Base-by-base conservation (phyloP, 2,888 invertebrate genomes). In the Eutolmus rufibarbis region DNA sequence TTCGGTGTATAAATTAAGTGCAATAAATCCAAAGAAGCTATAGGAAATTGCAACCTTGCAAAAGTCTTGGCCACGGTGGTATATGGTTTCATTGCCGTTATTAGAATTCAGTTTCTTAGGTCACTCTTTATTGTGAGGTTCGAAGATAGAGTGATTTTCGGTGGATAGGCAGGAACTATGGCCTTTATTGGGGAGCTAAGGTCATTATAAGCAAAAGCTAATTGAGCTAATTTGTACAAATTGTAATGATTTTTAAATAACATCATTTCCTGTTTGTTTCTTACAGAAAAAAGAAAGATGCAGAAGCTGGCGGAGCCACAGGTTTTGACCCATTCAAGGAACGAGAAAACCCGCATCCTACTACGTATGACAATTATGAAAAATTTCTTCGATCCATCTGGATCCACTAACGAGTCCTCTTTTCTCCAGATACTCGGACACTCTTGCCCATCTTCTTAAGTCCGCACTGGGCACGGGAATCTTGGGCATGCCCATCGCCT, bases 391-490 rank as follows among this genome's bases (percentile, higher is more conserved):
- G 14, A 2, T 66, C 8, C 40, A 37, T 81, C 28, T 66, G 74
- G 31, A 19, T 79, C 51, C 66, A 66, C 66, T 66, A 19, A 66
- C 28, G 66, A 66, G n/a, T 51, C 66, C 23, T 23, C 40, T 23
- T 34, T 43, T 89, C 12, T 91, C n/a, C 93, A 98, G 98, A 89
- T 97, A 98, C 93, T 95, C 95, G 93, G 97, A 97, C 92, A 98
- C 98, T 0, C 94, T 98, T 90, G 97, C 98, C 90, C 98, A 99
- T 94, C 94, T 99, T 89, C 94, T 99, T 90, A 99, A 99, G 93
- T 98, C 98, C 7, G 98, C 98, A 51, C 94, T 99, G 87, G 99
- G 99, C 37, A 98, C 98, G 9, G 99, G 99, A 77, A 98, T 99
- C 91, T 94, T 99, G 89, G 95, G 98, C 1, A 97, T 99, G 97